A percentile compares a stretch with the other conserved stretches of the same genome.
These are phyloP conservation scores for Antheraea assamensis DNA, from an alignment of 2,888 invertebrate species.

Conservation along the genomic window DNA sequence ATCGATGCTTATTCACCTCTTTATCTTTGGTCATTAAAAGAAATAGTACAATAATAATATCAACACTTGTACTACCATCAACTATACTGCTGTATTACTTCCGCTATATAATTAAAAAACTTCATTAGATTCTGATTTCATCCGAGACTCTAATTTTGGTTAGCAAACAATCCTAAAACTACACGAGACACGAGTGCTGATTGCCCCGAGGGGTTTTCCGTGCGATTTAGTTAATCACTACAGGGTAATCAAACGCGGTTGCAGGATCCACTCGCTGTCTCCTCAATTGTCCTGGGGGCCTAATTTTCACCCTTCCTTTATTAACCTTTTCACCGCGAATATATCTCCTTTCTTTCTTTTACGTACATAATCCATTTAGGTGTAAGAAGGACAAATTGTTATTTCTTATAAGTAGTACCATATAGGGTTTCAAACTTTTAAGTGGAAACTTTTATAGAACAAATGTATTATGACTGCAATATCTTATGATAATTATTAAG, in stretches of 20 bases:
- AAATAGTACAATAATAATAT: background rate
- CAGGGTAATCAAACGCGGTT: conserved; percentile 49
- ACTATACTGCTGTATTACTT: background rate
- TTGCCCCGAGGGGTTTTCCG: conserved; percentile 48
- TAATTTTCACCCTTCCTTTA: conserved; percentile 11
- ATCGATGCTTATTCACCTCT: background rate
- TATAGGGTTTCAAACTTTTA: background rate
- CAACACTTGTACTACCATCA: background rate
- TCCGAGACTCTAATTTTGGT: conserved; percentile 20
- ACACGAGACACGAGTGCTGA: conserved; percentile 50
- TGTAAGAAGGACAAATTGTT: background rate
- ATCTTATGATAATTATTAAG: background rate
- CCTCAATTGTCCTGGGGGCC: background rate
- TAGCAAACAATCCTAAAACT: conserved; percentile 13
- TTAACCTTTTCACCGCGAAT: background rate
- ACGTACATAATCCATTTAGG: background rate
- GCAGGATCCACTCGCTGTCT: conserved; percentile 25
- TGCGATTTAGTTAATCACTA: conserved; percentile 61
- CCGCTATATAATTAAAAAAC: background rate
- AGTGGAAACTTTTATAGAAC: background rate
- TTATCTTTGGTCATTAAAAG: background rate
- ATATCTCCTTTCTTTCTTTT: background rate
- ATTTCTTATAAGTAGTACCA: background rate
- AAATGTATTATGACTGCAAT: background rate
- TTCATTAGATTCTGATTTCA: background rate